Base-by-base conservation (phyloP, 2,888 invertebrate species). In the Tenthredo livida region DNA sequence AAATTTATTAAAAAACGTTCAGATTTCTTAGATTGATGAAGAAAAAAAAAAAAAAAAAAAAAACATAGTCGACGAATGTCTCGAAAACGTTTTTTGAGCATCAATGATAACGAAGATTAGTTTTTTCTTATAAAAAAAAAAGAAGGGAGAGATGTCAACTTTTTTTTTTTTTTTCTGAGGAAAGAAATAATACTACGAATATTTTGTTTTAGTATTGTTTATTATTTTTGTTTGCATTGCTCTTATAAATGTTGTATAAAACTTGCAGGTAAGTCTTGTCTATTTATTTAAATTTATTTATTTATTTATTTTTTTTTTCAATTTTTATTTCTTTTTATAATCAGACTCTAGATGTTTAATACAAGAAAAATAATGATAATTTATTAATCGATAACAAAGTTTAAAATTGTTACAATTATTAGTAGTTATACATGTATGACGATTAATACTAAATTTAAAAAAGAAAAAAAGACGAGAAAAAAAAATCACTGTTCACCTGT, bases 321-420 rank as follows among this genome's bases (percentile, higher is more conserved):
- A 61, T 12, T 47, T 47, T 75, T 54, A 10, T 33, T 47, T 50
- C 29, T 77, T 50, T 7, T 50, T 17, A 7, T 25, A 29, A 21
- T 58, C 47, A 50, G 17, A 54, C 54, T 47, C 47, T 4, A 12
- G 21, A 25, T 58, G 58, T 54, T 54, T 10, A n/a, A 37, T 78
- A 54, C 7, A 58, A 54, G 1, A 78, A 37, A 3, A 33, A 33
- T 33, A 37, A 37, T 37, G 7, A 54, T 33, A 61, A 80, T 80
- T 40, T 40, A 58, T 61, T 25, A 61, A 40, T 37, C 15, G 12
- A 61, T 37, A 78, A 80, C 12, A 25, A 17, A n/a, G n/a, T 5
- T 80, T 40, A n/a, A 40, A n/a, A 40, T 61, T 58, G 40, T 77
- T 54, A 77, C 29, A 50, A 50, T 4, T 29, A 77, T 78, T 33